Conservation (phyloP, 2,113 vertebrate species). For the Centrocercus urophasianus region DNA sequence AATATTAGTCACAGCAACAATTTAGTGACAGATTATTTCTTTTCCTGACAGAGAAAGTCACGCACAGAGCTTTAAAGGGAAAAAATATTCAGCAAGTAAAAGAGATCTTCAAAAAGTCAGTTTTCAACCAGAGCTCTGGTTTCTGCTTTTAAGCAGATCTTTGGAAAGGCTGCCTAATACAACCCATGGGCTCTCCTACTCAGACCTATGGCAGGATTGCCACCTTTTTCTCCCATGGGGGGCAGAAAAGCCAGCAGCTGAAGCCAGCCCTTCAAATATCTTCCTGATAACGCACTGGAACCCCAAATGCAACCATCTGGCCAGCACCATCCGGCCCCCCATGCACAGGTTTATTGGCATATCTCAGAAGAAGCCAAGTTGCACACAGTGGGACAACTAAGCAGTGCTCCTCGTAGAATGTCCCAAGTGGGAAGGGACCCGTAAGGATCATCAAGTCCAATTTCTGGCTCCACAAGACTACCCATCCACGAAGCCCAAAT, state of each 20-base stretch:
- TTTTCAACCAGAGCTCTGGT: neutral
- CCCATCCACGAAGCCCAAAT: neutral
- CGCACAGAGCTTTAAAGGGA: neutral
- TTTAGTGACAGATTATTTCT: slow-evolving; percentile 38
- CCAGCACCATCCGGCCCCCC: neutral
- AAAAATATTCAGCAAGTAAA: neutral
- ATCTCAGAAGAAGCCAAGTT: neutral
- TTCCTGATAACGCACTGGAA: neutral
- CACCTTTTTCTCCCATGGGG: neutral
- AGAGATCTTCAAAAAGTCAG: neutral
- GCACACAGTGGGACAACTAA: neutral
- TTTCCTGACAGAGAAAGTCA: slow-evolving; percentile 21
- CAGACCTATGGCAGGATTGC: neutral
- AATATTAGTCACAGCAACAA: slow-evolving; percentile 50
- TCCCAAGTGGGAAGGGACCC: no score
- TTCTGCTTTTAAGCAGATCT: neutral
- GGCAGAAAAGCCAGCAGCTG: neutral
- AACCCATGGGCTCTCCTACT: neutral
- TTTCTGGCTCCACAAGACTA: no score
- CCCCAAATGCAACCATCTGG: neutral
- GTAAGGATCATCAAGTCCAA: no score
- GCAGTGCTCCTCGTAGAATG: neutral
- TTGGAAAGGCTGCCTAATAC: neutral
- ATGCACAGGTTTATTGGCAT: neutral
- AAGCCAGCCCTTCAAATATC: neutral